A percentile compares a stretch with the other conserved stretches of the same genome.
phyloP scores from a whole-genome alignment of 2,797 vertebrate species.

The Macroramphosus scolopax region DNA sequence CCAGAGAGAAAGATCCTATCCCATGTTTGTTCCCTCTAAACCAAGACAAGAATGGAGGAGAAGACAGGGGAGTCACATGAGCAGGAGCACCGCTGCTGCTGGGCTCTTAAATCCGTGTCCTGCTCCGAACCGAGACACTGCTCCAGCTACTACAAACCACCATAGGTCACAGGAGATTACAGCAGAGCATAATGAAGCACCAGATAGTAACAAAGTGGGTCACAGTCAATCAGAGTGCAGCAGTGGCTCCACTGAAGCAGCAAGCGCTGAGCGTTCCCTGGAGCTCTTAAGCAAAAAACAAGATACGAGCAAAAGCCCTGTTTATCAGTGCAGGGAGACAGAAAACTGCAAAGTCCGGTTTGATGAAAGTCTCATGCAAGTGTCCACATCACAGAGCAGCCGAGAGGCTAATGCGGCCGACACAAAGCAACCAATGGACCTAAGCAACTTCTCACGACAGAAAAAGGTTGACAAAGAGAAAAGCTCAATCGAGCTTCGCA shows the following conservation, averaged over 20 bases:
- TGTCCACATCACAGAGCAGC: slow-evolving; percentile 18
- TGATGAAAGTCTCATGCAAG: slow-evolving; percentile 24
- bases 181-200: slow-evolving; percentile 24
- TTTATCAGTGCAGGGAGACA: slow-evolving; percentile 14
- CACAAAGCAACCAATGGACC: slow-evolving; percentile 47
- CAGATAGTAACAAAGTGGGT: slow-evolving; percentile 21
- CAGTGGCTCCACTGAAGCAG: slow-evolving; percentile 17
- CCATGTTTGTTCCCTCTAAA: slow-evolving; percentile 61
- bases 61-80: slow-evolving; percentile 54
- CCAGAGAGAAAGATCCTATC: slow-evolving; percentile 75
- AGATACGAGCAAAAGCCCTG: slow-evolving; percentile 11
- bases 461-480: slow-evolving; percentile 36
- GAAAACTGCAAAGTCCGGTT: slow-evolving; percentile 44
- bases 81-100: slow-evolving; percentile 15
- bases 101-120: slow-evolving; percentile 23
- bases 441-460: slow-evolving; percentile 44
- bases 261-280: slow-evolving; percentile 18
- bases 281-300: slow-evolving; percentile 25
- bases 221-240: slow-evolving; percentile 20
- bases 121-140: slow-evolving; percentile 15
- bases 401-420: slow-evolving; percentile 30
- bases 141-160: slow-evolving; percentile 16
- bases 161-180: slow-evolving; percentile 30
- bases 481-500: slow-evolving; percentile 2
- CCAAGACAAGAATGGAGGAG: slow-evolving; percentile 62